Conservation (phyloP, 2,797 vertebrate genomes). For the Tapirus indicus region DNA sequence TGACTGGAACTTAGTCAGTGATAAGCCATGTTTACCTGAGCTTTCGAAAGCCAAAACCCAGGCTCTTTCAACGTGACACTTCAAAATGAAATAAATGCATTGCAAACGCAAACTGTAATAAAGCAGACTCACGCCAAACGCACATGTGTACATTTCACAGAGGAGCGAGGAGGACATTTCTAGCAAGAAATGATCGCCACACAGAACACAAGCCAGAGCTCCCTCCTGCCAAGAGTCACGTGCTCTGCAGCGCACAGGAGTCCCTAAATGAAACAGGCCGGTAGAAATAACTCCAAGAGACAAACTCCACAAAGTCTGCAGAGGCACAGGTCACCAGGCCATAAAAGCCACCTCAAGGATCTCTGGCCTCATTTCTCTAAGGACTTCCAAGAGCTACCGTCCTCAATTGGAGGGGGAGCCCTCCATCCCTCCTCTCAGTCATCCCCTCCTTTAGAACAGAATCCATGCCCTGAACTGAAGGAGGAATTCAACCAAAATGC, state of each 20-base stretch:
- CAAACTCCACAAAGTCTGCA: not conserved
- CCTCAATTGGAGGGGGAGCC: not conserved
- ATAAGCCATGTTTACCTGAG: not conserved
- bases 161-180: slow-evolving; percentile 23
- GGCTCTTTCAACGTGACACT: not conserved
- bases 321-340: not conserved
- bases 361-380: not conserved
- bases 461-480: not conserved
- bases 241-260: not conserved
- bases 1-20: not conserved
- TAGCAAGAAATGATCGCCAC: not conserved
- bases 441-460: not conserved
- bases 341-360: not conserved
- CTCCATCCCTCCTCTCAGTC: not conserved
- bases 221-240: slow-evolving; percentile 43
- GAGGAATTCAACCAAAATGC: not conserved
- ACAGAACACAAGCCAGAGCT: not conserved
- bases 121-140: not conserved
- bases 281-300: not conserved
- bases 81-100: not conserved
- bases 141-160: slow-evolving; percentile 41
- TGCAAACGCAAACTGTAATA: not conserved
- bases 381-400: not conserved
- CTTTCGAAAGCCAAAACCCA: not conserved
- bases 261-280: not conserved